Base-by-base conservation (phyloP, 2,797 vertebrate genomes). In the Hapalemur alaotrensis region DNA sequence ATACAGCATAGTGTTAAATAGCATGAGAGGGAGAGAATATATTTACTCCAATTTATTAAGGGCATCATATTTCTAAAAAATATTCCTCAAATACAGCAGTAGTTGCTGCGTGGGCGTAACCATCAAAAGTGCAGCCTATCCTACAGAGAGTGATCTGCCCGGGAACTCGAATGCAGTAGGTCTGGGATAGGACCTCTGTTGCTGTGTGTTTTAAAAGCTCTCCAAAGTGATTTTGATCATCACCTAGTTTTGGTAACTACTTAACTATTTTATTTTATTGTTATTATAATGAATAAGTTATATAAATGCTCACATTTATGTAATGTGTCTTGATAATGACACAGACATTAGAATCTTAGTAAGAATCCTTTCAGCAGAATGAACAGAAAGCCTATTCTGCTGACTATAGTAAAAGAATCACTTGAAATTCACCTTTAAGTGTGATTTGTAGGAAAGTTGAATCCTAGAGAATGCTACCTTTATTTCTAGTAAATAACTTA, bases 361-460 rank as follows among this genome's bases (percentile, higher is more conserved):
- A 93, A 84, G 59, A 79, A 67, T 63, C 0, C 17, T 23, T 81
- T 84, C 41, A 57, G 85, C 5, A 73, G 5, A 70, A 4, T 1
- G 50, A 81, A 84, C 18, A 78, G 63, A 96, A 90, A 52, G 20
- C 1, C 67, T 35, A 69, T 70, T 88, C n/a, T n/a, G 72, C n/a
- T 57, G 18, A 54, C 20, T 78, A 38, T 7, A 61, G 28, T 69
- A 57, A 52, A 88, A 41, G 4, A 67, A 93, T 72, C 11, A 46
- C 78, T 92, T 91, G 18, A 1, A 59, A 93, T 65, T 94, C 59
- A 90, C 81, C 30, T 79, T 94, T 57, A 94, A 92, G 5, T 88
- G 28, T 72, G 7, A 73, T 72, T 88, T 43, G 14, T 67, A 63
- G 25, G 3, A 52, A 92, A 69, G 30, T 41, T 82, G 28, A 73